Percentiles rank a stretch among this genome's conserved stretches.
phyloP scores from a whole-genome alignment of 1,140 invertebrate species.

The Octopus sinensis region DNA sequence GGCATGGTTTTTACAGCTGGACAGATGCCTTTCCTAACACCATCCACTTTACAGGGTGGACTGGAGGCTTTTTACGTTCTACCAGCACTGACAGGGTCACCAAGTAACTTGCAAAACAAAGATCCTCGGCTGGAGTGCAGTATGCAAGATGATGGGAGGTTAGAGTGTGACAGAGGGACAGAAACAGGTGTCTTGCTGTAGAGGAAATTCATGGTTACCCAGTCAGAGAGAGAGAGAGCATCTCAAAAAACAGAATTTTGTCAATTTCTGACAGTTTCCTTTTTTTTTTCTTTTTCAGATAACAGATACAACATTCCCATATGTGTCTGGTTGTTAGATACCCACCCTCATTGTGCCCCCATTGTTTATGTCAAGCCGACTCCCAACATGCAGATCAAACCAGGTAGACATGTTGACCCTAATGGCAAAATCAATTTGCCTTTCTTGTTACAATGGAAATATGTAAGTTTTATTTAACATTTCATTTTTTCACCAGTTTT shows the following conservation, averaged over 20 bases:
- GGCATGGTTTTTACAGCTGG: too few relatives aligned
- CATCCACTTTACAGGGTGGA: too few relatives aligned
- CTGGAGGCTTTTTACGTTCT: too few relatives aligned
- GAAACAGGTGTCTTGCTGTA: neutral
- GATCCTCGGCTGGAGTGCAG: too few relatives aligned
- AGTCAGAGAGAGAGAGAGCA: neutral
- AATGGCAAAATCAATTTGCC: constrained; percentile 95
- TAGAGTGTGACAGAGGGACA: neutral
- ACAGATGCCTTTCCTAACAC: too few relatives aligned
- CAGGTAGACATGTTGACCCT: constrained; percentile 88
- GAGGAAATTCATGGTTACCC: too few relatives aligned
- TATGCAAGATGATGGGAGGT: neutral
- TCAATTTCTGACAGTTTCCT: neutral
- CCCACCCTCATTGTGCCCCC: constrained; percentile 94
- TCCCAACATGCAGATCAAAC: constrained; percentile 89
- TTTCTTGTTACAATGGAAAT: constrained; percentile 92
- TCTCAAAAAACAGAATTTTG: neutral
- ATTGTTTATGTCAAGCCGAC: constrained; percentile 97
- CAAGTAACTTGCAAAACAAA: too few relatives aligned
- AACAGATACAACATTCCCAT: constrained; percentile 93
- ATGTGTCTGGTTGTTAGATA: constrained; percentile 93
- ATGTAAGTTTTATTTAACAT: constrained; percentile 63
- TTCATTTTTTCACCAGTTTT: neutral
- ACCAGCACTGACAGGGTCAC: too few relatives aligned
- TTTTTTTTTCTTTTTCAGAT: constrained; percentile 61